Conservation (phyloP, 2,888 invertebrate genomes). For the Nomada fucata region DNA sequence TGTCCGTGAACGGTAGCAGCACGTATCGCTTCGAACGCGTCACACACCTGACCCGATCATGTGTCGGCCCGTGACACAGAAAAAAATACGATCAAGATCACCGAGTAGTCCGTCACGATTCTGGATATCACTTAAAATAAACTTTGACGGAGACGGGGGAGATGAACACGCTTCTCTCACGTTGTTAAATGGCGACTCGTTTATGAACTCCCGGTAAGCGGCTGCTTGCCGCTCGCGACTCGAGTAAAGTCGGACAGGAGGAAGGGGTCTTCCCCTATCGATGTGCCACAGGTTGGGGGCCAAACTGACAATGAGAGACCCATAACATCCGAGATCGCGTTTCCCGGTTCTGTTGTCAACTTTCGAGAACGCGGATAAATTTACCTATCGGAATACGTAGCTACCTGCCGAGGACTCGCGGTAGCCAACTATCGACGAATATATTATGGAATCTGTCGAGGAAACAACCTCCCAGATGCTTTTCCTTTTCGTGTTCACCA, state of each 20-base stretch:
- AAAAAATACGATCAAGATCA: conserved; percentile 62
- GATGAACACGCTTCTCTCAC: conserved; percentile 56
- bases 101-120: conserved; percentile 27
- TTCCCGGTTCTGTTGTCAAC: background rate
- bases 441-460: too few relatives aligned
- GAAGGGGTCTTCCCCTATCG: conserved; percentile 65
- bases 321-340: background rate
- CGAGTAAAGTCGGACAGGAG: conserved; percentile 51
- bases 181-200: conserved; percentile 69
- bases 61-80: conserved; percentile 64
- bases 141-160: background rate
- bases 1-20: conserved; percentile 53
- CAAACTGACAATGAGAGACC: conserved; percentile 26
- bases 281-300: conserved; percentile 49
- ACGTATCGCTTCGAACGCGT: conserved; percentile 38
- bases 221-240: conserved; percentile 64
- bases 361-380: background rate
- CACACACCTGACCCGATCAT: conserved; percentile 34
- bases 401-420: too few relatives aligned
- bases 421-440: too few relatives aligned
- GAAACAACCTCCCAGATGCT: background rate
- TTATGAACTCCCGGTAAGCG: conserved; percentile 68
- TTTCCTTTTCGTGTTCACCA: background rate
- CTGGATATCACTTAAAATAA: conserved; percentile 1
- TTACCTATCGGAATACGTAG: too few relatives aligned